A percentile compares a stretch with the other conserved stretches of the same genome.
phyloP scores from a whole-genome alignment of 2,113 vertebrate species.

The Crocuta crocuta region DNA sequence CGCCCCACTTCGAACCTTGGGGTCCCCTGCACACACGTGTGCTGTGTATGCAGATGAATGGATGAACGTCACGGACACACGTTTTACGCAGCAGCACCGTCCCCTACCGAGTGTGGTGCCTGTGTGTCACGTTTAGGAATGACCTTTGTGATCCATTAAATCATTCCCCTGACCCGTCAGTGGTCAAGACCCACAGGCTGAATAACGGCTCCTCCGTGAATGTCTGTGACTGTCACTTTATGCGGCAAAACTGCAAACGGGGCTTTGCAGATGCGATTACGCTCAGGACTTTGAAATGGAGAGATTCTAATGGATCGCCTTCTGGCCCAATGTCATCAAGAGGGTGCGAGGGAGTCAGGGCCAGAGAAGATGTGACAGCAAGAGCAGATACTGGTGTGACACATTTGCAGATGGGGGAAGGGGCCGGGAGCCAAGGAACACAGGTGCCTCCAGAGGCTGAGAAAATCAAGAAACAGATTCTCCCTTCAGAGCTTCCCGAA shows the following conservation, averaged over 20 bases:
- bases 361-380: fast-evolving
- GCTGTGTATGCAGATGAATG: fast-evolving
- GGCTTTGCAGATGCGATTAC: neutral
- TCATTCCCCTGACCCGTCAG: neutral
- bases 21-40: fast-evolving
- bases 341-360: neutral
- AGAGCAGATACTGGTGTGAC: fast-evolving
- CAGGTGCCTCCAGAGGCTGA: neutral
- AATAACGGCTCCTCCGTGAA: neutral
- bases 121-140: neutral
- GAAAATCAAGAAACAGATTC: fast-evolving
- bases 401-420: neutral
- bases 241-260: neutral
- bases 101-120: neutral
- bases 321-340: fast-evolving
- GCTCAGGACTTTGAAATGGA: neutral
- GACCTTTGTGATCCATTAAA: neutral
- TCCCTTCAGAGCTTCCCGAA: neutral
- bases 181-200: neutral
- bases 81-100: fast-evolving
- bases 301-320: fast-evolving
- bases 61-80: fast-evolving
- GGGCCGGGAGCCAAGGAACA: neutral
- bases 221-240: neutral
- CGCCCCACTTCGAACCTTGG: neutral